Conservation (phyloP, 2,888 invertebrate genomes). For the Alsophila aescularia region DNA sequence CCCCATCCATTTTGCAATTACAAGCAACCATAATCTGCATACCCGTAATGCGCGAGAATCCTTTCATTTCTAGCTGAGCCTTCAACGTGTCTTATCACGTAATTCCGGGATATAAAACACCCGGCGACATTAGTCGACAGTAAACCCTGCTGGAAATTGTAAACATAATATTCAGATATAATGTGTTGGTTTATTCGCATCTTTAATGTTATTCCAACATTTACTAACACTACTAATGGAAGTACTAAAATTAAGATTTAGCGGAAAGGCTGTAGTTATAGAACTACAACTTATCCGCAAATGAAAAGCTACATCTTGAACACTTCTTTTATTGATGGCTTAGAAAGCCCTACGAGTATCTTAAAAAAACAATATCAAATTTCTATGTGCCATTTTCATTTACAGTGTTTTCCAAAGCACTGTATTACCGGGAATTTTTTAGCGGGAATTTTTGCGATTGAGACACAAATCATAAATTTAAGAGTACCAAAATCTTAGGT, state of each 20-base stretch:
- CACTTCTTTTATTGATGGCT: not conserved
- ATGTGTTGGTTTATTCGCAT: slow-evolving; percentile 18
- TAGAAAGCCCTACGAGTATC: not conserved
- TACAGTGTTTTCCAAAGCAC: too few relatives aligned
- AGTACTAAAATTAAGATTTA: not conserved
- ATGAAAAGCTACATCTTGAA: not conserved
- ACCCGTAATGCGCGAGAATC: slow-evolving; percentile 22
- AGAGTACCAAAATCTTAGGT: too few relatives aligned
- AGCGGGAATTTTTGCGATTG: too few relatives aligned
- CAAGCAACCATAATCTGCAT: slow-evolving; percentile 14
- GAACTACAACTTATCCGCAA: too few relatives aligned
- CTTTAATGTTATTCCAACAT: slow-evolving; percentile 1
- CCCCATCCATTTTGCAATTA: slow-evolving; percentile 21
- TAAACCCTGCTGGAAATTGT: slow-evolving; percentile 30
- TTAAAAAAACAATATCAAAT: too few relatives aligned
- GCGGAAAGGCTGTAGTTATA: not conserved
- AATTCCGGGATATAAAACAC: slow-evolving; percentile 35
- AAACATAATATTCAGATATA: slow-evolving; percentile 29
- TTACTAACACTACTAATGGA: slow-evolving; percentile 3
- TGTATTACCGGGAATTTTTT: too few relatives aligned
- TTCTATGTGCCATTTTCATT: too few relatives aligned
- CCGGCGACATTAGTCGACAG: slow-evolving; percentile 30
- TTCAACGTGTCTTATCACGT: slow-evolving; percentile 37
- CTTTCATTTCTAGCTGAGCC: slow-evolving; percentile 35
- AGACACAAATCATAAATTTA: too few relatives aligned